These are phyloP conservation scores for Equus quagga DNA, from an alignment of 2,113 vertebrate genomes.

Conservation along the genomic window DNA sequence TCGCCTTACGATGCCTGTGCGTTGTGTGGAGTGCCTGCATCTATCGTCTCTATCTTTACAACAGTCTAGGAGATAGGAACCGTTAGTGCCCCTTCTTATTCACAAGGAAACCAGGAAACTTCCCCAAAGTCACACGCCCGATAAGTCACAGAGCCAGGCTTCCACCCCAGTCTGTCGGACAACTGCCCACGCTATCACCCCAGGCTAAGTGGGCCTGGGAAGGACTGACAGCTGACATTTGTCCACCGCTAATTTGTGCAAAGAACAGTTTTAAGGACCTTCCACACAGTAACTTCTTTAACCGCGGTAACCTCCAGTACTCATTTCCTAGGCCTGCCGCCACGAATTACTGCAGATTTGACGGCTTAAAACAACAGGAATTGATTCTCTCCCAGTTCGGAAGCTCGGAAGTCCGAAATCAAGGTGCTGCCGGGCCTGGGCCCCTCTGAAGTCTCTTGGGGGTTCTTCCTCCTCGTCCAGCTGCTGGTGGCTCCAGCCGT, in stretches of 20 bases:
- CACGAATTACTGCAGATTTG: not conserved
- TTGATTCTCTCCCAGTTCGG: not conserved
- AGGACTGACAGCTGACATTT: not conserved
- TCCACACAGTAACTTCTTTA: not conserved
- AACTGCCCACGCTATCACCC: not conserved
- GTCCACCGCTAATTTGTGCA: not conserved
- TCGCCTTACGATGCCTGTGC: rapidly evolving
- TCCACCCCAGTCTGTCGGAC: not conserved
- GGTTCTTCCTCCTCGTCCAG: not conserved
- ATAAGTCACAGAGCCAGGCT: not conserved
- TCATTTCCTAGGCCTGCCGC: not conserved
- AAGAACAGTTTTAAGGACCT: not conserved
- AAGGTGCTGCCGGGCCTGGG: not conserved
- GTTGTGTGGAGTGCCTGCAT: rapidly evolving
- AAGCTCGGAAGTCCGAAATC: not conserved
- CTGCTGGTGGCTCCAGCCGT: not conserved
- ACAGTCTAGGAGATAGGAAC: not conserved
- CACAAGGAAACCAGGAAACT: not conserved
- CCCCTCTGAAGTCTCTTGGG: not conserved
- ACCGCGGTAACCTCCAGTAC: not conserved
- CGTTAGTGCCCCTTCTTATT: not conserved
- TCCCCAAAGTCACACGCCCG: not conserved
- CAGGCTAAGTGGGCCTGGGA: too few relatives aligned
- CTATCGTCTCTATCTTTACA: not conserved
- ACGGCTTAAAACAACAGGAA: not conserved